These are phyloP conservation scores for Sebastes matsubarae DNA, from an alignment of 2,797 vertebrate species.

Conservation along the genomic window DNA sequence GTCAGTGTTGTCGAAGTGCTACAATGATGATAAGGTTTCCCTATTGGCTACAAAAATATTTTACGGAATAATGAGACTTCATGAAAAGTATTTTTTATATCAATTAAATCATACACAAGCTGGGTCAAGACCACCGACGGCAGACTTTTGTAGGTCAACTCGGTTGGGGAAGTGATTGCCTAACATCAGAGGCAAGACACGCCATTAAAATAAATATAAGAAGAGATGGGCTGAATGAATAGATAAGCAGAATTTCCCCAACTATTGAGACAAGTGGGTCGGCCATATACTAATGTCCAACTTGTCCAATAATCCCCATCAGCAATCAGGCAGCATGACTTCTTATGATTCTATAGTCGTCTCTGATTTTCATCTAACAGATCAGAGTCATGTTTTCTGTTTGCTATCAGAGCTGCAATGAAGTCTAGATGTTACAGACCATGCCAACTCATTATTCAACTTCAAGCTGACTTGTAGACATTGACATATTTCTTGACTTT, in stretches of 20 bases:
- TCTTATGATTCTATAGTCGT: neutral
- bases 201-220: neutral
- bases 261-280: neutral
- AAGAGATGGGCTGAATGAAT: neutral
- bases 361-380: neutral
- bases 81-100: too few species aligned
- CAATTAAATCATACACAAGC: slow-evolving; percentile 1
- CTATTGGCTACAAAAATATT: neutral
- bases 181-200: neutral
- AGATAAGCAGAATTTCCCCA: neutral
- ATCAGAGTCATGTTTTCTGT: neutral
- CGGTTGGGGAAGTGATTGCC: neutral
- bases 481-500: neutral
- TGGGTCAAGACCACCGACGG: neutral
- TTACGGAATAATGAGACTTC: neutral
- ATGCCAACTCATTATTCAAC: neutral
- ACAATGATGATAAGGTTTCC: neutral
- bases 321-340: neutral
- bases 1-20: neutral
- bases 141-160: neutral
- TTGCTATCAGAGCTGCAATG: neutral
- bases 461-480: neutral
- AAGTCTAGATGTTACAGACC: neutral
- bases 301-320: neutral
- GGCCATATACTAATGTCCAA: neutral